Evolutionary conservation across 2,888 invertebrate genomes (phyloP).

Genomic region (Xestia ashworthii): DNA sequence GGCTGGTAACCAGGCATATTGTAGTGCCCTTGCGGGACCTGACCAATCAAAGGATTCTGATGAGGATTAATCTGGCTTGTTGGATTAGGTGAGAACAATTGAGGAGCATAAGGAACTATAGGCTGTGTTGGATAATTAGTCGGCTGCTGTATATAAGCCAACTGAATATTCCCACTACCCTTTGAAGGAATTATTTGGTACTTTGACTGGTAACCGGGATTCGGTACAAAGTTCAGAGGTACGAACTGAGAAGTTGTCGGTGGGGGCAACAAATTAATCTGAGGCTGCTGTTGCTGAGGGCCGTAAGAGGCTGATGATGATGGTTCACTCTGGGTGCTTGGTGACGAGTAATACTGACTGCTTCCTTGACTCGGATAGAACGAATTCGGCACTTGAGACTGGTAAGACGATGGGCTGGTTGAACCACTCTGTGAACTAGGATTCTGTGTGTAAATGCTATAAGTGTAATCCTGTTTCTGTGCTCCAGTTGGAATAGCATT

Average conservation of each 20-base stretch:
- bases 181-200: constrained; percentile 85
- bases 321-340: constrained; percentile 72
- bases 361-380: constrained; percentile 84
- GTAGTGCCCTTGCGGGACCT: constrained; percentile 76
- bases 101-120: constrained; percentile 79
- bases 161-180: constrained; percentile 80
- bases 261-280: constrained; percentile 76
- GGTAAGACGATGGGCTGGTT: constrained; percentile 77
- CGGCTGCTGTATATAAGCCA: constrained; percentile 82
- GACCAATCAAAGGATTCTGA: constrained; percentile 69
- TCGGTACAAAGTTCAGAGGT: constrained; percentile 84
- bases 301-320: constrained; percentile 67
- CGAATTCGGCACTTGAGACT: constrained; percentile 80
- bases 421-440: constrained; percentile 73
- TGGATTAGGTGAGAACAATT: constrained; percentile 73
- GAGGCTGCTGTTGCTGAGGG: constrained; percentile 73
- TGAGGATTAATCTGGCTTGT: constrained; percentile 71
- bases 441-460: constrained; percentile 83
- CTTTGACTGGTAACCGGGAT: constrained; percentile 85
- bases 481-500: constrained; percentile 85
- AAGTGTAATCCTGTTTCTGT: constrained; percentile 87
- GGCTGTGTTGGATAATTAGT: constrained; percentile 73
- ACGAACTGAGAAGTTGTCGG: constrained; percentile 80
- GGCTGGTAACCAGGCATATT: constrained; percentile 79
- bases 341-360: constrained; percentile 80